A percentile compares a stretch with the other conserved stretches of the same genome.
phyloP scores from a whole-genome alignment of 2,113 vertebrate genomes.

The Pseudonaja textilis region DNA sequence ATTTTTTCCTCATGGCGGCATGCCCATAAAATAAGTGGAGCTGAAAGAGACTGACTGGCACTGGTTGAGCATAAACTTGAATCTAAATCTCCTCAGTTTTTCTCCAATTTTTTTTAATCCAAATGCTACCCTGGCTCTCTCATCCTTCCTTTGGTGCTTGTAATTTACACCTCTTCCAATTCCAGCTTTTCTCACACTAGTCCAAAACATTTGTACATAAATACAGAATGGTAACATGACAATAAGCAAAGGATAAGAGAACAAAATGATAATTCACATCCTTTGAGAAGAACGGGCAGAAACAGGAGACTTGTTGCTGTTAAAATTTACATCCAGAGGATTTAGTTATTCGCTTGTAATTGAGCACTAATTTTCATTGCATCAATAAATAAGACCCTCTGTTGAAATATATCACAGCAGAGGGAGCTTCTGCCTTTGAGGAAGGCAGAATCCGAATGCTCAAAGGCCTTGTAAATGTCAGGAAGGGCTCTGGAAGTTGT shows the following conservation, averaged over 20 bases:
- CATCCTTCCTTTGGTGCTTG: background rate
- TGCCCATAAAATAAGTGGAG: background rate
- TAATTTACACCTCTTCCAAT: background rate
- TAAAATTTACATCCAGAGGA: background rate
- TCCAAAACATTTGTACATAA: background rate
- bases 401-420: background rate
- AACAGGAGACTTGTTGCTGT: background rate
- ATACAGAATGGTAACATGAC: background rate
- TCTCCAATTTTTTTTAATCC: background rate
- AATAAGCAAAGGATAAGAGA: background rate
- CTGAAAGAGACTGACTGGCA: background rate
- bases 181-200: background rate
- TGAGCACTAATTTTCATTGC: slow-evolving; percentile 50
- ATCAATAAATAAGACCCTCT: slow-evolving; percentile 32
- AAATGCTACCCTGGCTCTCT: background rate
- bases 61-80: background rate
- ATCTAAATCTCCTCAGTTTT: background rate
- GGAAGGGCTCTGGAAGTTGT: background rate
- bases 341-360: slow-evolving; percentile 2
- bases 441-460: background rate
- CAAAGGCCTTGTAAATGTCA: background rate
- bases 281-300: background rate
- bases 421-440: background rate
- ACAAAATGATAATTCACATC: background rate
- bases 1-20: background rate